Percentiles rank a stretch among this genome's conserved stretches.
Conservation (phyloP, 1,140 invertebrate genomes). For the Drosophila pectinifera region DNA sequence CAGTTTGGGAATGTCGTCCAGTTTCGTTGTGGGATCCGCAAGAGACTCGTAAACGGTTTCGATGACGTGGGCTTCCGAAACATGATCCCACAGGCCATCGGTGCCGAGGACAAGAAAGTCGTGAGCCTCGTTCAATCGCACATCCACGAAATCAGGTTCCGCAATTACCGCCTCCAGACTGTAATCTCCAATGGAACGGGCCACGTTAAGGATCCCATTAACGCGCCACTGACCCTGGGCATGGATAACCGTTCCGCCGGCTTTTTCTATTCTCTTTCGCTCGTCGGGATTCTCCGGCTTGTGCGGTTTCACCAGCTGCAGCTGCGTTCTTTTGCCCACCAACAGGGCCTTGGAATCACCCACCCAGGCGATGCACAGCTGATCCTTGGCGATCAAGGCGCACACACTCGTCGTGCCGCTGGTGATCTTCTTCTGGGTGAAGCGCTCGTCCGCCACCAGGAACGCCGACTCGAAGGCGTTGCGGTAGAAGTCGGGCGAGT, state of each 20-base stretch:
- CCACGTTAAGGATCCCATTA: conserved; percentile 81
- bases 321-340: conserved; percentile 86
- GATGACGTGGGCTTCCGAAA: conserved; percentile 86
- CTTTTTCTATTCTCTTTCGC: conserved; percentile 64
- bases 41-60: conserved; percentile 86
- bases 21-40: conserved; percentile 46
- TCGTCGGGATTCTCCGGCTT: conserved; percentile 87
- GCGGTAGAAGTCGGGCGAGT: conserved; percentile 77
- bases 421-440: conserved; percentile 89
- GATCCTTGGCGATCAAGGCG: conserved; percentile 86
- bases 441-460: conserved; percentile 92
- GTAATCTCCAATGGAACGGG: conserved; percentile 81
- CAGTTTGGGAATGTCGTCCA: conserved; percentile 78
- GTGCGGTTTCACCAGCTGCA: conserved; percentile 92
- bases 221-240: conserved; percentile 81
- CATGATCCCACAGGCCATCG: conserved; percentile 96
- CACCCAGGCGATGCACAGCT: conserved; percentile 94
- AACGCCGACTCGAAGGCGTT: conserved; percentile 89
- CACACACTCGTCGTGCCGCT: conserved; percentile 95
- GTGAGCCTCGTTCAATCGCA: conserved; percentile 90
- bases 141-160: conserved; percentile 92
- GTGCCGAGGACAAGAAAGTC: conserved; percentile 96
- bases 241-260: conserved; percentile 72
- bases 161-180: conserved; percentile 89
- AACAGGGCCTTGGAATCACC: conserved; percentile 97